These are phyloP conservation scores for Oxyruncus cristatus DNA, from an alignment of 2,113 vertebrate species.

Conservation along the genomic window DNA sequence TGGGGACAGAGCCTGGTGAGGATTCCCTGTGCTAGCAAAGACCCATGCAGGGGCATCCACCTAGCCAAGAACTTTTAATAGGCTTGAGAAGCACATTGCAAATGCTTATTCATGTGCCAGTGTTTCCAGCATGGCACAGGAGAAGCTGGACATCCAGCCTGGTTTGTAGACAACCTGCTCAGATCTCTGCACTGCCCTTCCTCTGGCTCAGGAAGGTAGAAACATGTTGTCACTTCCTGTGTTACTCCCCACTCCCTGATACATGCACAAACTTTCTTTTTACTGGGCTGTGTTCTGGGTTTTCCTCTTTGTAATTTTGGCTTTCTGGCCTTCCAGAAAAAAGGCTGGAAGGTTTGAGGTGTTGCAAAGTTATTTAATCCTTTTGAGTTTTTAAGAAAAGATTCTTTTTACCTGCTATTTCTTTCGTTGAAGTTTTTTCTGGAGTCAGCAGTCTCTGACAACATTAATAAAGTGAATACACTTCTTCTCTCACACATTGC, in stretches of 20 bases:
- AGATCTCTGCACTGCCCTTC: background rate
- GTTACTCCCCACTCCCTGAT: background rate
- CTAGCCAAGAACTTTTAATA: background rate
- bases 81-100: background rate
- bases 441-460: background rate
- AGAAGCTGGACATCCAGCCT: background rate
- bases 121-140: rapidly evolving
- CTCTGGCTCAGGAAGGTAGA: background rate
- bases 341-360: background rate
- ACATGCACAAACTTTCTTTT: background rate
- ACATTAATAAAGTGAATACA: background rate
- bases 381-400: background rate
- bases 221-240: background rate
- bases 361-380: background rate
- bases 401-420: background rate
- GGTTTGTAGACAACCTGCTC: background rate
- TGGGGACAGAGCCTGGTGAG: background rate
- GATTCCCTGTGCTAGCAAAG: background rate
- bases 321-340: background rate
- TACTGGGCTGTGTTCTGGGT: background rate
- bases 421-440: background rate
- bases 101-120: background rate
- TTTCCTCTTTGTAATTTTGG: background rate
- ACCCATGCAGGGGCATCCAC: background rate
- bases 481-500: background rate